A percentile compares a stretch with the other conserved stretches of the same genome.
Conservation (phyloP, 2,113 vertebrate genomes). For the Scomber colias region DNA sequence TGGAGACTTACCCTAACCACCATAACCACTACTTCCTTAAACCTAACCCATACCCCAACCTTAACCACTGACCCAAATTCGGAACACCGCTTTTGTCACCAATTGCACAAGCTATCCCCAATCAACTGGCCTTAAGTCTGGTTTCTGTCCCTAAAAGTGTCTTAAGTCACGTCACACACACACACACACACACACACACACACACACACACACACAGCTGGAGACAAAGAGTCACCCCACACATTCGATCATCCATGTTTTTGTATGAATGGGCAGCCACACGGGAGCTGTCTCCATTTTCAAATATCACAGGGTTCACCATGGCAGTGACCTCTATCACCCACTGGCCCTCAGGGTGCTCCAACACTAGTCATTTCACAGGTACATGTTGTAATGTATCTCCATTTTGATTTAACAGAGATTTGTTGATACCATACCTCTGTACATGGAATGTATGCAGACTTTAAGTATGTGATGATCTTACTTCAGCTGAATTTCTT, state of each 20-base stretch:
- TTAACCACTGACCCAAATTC: too few relatives aligned
- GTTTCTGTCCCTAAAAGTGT: too few relatives aligned
- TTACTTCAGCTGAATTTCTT: not conserved
- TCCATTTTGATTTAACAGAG: not conserved
- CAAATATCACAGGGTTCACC: slow-evolving; percentile 47
- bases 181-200: slow-evolving; percentile 10
- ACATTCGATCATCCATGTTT: slow-evolving; percentile 54
- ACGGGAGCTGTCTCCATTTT: slow-evolving; percentile 53
- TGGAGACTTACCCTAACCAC: too few relatives aligned
- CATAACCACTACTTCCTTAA: too few relatives aligned
- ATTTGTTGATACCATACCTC: not conserved
- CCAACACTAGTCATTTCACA: not conserved
- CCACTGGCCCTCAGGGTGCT: slow-evolving; percentile 1
- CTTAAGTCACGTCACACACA: not conserved
- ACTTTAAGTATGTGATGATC: too few relatives aligned
- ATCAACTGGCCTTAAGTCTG: too few relatives aligned
- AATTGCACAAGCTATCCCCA: too few relatives aligned
- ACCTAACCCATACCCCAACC: too few relatives aligned
- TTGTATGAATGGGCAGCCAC: slow-evolving; percentile 35
- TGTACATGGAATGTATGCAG: too few relatives aligned
- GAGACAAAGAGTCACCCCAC: slow-evolving; percentile 54
- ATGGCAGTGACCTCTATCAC: not conserved
- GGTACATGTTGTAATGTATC: not conserved
- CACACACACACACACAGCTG: not conserved
- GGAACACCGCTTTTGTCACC: too few relatives aligned